Evolutionary conservation across 2,888 invertebrate genomes (phyloP).

Genomic region (Trichogramma dendrolimi): DNA sequence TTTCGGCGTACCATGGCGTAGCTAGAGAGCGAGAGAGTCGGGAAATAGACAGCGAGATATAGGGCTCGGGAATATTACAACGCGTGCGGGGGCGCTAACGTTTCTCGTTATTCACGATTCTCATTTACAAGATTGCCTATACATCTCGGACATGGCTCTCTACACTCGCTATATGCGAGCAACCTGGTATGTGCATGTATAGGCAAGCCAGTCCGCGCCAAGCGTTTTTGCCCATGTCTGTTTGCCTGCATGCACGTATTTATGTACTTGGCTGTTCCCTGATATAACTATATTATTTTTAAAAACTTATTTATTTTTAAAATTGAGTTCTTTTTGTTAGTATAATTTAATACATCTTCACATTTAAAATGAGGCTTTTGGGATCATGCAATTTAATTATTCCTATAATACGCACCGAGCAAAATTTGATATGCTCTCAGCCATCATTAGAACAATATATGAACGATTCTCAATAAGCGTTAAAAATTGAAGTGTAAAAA

Average conservation of each 20-base stretch:
- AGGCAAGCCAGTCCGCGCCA: conserved; percentile 8
- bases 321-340: too few species aligned
- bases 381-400: too few species aligned
- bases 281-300: conserved; percentile 12
- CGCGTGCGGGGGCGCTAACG: conserved; percentile 44
- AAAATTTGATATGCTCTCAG: too few species aligned
- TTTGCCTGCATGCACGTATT: conserved; percentile 20
- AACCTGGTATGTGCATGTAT: conserved; percentile 31
- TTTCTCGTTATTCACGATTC: conserved; percentile 49
- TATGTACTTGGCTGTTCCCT: conserved; percentile 17
- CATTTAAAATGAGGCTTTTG: too few species aligned
- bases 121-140: conserved; percentile 52
- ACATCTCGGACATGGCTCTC: conserved; percentile 44
- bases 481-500: too few species aligned
- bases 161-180: conserved; percentile 28
- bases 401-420: too few species aligned
- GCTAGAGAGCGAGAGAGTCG: conserved; percentile 11
- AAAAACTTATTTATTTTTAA: conserved; percentile 1
- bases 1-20: background rate
- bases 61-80: conserved; percentile 27
- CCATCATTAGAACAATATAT: too few species aligned
- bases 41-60: conserved; percentile 16
- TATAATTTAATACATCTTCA: too few species aligned
- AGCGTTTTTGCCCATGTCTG: conserved; percentile 23
- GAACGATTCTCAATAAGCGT: too few species aligned